These are phyloP conservation scores for Rhabdophis nuchalis DNA, from an alignment of 2,797 vertebrate genomes.

Conservation along the genomic window DNA sequence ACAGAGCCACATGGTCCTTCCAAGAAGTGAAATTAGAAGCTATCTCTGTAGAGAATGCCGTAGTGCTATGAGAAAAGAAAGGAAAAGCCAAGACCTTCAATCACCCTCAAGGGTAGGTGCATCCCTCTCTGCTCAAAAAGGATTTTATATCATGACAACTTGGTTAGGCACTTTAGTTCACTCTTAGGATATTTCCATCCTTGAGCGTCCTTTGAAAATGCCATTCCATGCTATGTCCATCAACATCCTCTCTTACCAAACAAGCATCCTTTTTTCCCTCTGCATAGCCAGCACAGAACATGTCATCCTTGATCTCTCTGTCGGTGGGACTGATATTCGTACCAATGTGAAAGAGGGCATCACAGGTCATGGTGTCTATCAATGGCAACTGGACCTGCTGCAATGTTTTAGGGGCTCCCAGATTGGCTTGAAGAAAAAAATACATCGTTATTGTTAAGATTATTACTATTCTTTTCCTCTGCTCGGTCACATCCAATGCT, in stretches of 20 bases:
- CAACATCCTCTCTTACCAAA: slow-evolving; percentile 68
- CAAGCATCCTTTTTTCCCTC: slow-evolving; percentile 77
- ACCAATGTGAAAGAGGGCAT: slow-evolving; percentile 67
- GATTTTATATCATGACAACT: not conserved
- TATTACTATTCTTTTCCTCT: not conserved
- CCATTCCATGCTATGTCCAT: not conserved
- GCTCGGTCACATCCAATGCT: not conserved
- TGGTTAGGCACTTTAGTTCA: not conserved
- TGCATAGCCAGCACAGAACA: slow-evolving; percentile 80
- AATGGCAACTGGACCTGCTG: slow-evolving; percentile 77
- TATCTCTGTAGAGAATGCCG: not conserved
- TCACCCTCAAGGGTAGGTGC: not conserved
- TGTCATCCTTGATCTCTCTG: slow-evolving; percentile 72
- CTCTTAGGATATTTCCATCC: not conserved
- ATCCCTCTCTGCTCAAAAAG: not conserved
- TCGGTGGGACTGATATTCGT: slow-evolving; percentile 20
- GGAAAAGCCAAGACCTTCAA: not conserved
- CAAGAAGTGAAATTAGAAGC: not conserved
- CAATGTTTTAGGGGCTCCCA: slow-evolving; percentile 60
- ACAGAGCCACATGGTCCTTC: not conserved
- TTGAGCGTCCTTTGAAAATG: not conserved
- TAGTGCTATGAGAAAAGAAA: not conserved
- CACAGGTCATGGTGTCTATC: slow-evolving; percentile 72
- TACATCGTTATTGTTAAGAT: not conserved
- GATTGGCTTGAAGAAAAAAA: slow-evolving; percentile 57